Evolutionary conservation across 2,113 vertebrate species (phyloP).

Genomic region (Origma solitaria): DNA sequence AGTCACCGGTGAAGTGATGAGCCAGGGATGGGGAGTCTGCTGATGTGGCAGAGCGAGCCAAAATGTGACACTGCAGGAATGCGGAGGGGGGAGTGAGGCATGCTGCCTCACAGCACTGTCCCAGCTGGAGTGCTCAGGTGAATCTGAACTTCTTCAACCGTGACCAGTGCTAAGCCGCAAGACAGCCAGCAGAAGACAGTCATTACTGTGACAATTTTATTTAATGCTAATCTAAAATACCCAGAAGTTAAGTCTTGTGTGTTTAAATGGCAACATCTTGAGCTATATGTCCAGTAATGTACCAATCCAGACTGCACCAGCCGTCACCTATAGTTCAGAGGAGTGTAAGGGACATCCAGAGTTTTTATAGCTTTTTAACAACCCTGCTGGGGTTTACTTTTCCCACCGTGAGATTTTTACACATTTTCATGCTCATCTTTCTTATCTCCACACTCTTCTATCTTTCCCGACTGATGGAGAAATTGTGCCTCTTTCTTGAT

Average conservation of each 20-base stretch:
- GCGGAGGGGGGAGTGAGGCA: background rate
- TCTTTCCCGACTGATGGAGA: background rate
- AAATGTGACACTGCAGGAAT: background rate
- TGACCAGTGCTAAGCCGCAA: background rate
- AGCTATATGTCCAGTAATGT: accelerated
- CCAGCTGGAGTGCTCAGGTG: background rate
- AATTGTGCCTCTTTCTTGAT: background rate
- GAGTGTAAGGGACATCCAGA: background rate
- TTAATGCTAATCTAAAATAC: background rate
- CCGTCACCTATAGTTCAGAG: background rate
- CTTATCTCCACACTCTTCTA: background rate
- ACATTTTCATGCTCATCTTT: background rate
- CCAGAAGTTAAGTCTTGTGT: background rate
- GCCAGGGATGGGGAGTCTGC: background rate
- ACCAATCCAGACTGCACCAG: background rate
- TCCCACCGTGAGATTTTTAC: background rate
- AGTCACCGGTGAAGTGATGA: background rate
- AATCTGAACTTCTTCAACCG: accelerated
- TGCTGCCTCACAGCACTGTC: background rate
- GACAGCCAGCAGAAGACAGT: background rate
- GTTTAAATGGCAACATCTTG: background rate
- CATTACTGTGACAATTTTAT: background rate
- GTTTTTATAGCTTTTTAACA: background rate
- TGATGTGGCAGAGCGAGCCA: background rate
- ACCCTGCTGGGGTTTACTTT: background rate